These are phyloP conservation scores for Auanema freiburgensis DNA, from an alignment of 2,888 invertebrate genomes.

Conservation along the genomic window DNA sequence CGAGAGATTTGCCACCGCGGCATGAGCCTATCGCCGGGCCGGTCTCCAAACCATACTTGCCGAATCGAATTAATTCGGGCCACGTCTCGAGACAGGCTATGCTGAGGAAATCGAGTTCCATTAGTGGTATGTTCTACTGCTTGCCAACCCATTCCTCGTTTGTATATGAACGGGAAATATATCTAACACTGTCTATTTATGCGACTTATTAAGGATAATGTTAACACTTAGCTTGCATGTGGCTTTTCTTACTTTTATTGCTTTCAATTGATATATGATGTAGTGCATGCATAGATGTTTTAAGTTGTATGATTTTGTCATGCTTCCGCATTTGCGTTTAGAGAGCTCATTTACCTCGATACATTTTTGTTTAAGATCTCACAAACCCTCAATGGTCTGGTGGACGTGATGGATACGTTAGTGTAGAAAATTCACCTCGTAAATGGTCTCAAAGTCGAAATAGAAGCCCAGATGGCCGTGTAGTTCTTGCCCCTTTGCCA, in stretches of 20 bases:
- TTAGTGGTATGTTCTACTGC: conserved; percentile 17
- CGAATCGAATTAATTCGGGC: no score
- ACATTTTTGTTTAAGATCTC: conserved; percentile 29
- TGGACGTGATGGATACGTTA: conserved; percentile 33
- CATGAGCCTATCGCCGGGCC: conserved; percentile 7
- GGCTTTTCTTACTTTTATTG: conserved; percentile 1
- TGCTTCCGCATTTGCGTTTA: background rate
- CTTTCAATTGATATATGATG: background rate
- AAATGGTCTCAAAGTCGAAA: conserved; percentile 34
- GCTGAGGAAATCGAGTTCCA: conserved; percentile 16
- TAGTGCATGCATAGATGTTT: background rate
- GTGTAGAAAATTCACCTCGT: conserved; percentile 42
- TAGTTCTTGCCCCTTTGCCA: conserved; percentile 65
- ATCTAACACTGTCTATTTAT: no score
- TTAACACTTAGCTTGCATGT: background rate
- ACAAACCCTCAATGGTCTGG: conserved; percentile 39
- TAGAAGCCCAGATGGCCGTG: conserved; percentile 40
- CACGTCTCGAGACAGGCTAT: no score
- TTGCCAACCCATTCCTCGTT: no score
- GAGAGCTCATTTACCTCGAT: background rate
- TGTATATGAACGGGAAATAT: no score
- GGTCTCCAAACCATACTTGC: no score
- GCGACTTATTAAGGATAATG: no score
- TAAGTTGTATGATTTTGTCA: no score
- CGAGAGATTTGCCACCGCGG: conserved; percentile 7